These are phyloP conservation scores for Mesorhabditis spiculigera DNA, from an alignment of 2,888 invertebrate genomes.

Conservation along the genomic window DNA sequence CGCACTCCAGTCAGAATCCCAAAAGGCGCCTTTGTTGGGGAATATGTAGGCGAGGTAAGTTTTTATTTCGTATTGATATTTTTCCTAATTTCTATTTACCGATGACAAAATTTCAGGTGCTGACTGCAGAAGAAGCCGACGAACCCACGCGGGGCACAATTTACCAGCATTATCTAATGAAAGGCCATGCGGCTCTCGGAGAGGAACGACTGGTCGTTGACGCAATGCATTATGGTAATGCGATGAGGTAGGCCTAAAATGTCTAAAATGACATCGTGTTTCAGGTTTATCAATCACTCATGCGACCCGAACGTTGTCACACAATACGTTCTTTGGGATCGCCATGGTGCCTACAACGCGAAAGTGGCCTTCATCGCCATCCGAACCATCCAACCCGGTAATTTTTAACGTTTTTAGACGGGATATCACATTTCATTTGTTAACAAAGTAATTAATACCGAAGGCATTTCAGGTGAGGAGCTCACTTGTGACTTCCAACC, in stretches of 20 bases:
- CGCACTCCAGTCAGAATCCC: neutral
- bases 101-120: neutral
- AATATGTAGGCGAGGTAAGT: neutral
- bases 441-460: too few species aligned
- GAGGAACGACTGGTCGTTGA: neutral
- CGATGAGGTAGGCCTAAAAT: neutral
- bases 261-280: too few species aligned
- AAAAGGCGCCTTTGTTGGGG: conserved; percentile 3
- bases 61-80: neutral
- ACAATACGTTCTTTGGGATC: neutral
- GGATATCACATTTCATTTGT: neutral
- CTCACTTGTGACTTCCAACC: neutral
- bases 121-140: neutral
- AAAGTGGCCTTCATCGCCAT: neutral
- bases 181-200: neutral
- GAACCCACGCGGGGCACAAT: neutral
- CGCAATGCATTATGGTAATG: neutral
- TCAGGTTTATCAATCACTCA: neutral
- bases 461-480: neutral
- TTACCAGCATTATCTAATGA: neutral
- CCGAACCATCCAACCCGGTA: neutral
- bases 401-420: neutral
- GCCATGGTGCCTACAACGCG: neutral
- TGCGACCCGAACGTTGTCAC: neutral
- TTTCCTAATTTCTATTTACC: neutral